Base-by-base conservation (phyloP, 1,140 invertebrate genomes). In the Apis dorsata region DNA sequence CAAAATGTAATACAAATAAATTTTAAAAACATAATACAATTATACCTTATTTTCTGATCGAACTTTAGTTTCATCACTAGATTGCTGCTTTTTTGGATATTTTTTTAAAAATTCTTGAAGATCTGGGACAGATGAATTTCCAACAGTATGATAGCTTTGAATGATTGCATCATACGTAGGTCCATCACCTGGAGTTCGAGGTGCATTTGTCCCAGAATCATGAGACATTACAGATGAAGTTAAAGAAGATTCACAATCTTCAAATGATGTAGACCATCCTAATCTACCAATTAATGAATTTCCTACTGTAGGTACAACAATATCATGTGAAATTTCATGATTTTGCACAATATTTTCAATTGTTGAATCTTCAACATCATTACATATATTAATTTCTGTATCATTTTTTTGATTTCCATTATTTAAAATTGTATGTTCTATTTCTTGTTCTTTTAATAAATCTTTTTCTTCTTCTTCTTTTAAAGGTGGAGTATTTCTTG, bases 261-360 rank as follows among this genome's bases (percentile, higher is more conserved):
- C 95, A 86, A 95, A 95, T 0, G 93, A 93, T 0, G 95, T 95
- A 0, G 96, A 97, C 97, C 96, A 97, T 4, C 96, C 96, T 15
- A 94, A 93, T 91, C 95, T 95, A 55, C 94, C 94, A 91, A 94
- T 93, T 19, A 97, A 89, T 59, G 96, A 97, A 92, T 97, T 97
- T 11, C 96, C 97, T 73, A 92, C 91, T 28, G 88, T 74, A 11
- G 84, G 81, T 74, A 62, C 81, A 53, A 63, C 86, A 60, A 83
- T 68, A 65, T 85, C 81, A n/a, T 84, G 73, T 8, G 83, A 79
- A 19, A 88, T 79, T n/a, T 89, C 85, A 85, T 24, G 84, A 63
- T 76, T 86, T 13, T 76, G 21, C 59, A 59, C 49, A 59, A 51
- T 83, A 71, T 82, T 74, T 81, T 79, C 74, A n/a, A 66, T 70